Evolutionary conservation across 2,888 invertebrate species (phyloP), one percentile per base, ranked within the genome.

Genomic region (Dolichopus griseipennis): DNA sequence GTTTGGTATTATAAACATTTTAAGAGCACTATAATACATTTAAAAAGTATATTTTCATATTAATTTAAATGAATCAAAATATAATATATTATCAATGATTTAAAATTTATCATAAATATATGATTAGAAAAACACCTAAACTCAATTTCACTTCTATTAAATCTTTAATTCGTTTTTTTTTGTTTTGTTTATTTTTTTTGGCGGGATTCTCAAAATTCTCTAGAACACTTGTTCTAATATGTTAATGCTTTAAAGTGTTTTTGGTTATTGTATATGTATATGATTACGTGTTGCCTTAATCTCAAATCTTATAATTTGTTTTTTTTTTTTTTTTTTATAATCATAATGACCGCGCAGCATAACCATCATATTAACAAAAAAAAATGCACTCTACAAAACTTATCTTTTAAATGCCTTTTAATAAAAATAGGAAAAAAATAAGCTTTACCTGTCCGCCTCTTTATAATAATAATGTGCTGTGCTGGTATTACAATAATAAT

Each of bases 101-200:
- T 18, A 52, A 52, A 52, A 52, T 52, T n/a, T 18, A 18, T 52
- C 18, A 52, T 52, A 18, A 6, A 18, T 52, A 18, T 18, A 52
- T 37, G 52, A 52, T 52, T 52, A 52, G 52, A 52, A 52, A 52
- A 52, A 52, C 52, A 52, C 52, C 15, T 52, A 52, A 52, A 52
- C 52, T 52, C 15, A 52, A 18, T 52, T 52, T 52, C 6, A 18
- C 15, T 52, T n/a, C 15, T 52, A 12, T 52, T 6, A n/a, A n/a
- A n/a, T n/a, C n/a, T n/a, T n/a, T n/a, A n/a, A n/a, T n/a, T n/a
- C n/a, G n/a, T n/a, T n/a, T n/a, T n/a, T n/a, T n/a, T n/a, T n/a
- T n/a, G n/a, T n/a, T n/a, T n/a, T n/a, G n/a, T n/a, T n/a, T n/a
- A n/a, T n/a, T 52, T 6, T 2, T 52, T 52, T 52, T 52, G 52